Evolutionary conservation across 1,140 invertebrate species (phyloP).

Genomic region (Batillaria attramentaria): DNA sequence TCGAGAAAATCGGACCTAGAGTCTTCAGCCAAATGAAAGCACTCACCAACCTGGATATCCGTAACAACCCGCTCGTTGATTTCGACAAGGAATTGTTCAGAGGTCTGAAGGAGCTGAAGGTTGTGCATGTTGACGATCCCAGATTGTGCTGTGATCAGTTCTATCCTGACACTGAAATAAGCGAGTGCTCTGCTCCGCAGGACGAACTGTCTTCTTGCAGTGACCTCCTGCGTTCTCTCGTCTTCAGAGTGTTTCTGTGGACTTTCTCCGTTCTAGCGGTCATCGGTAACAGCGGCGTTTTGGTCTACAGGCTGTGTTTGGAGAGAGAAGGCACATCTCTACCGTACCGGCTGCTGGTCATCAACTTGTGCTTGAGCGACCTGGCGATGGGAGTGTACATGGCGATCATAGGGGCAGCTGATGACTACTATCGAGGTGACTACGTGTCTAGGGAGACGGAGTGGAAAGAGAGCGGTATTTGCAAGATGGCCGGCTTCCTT

Average conservation of each 20-base stretch:
- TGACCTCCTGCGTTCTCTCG: background rate
- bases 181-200: constrained; percentile 40
- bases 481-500: constrained; percentile 55
- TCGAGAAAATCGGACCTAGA: constrained; percentile 16
- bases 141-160: constrained; percentile 45
- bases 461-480: constrained; percentile 53
- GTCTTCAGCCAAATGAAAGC: constrained; percentile 14
- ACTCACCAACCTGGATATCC: constrained; percentile 30
- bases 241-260: constrained; percentile 46
- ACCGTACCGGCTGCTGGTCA: constrained; percentile 43
- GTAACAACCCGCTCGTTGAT: constrained; percentile 28
- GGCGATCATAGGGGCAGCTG: constrained; percentile 57
- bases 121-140: constrained; percentile 35
- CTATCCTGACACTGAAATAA: background rate
- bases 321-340: constrained; percentile 19
- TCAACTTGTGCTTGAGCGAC: constrained; percentile 56
- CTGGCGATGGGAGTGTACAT: constrained; percentile 63
- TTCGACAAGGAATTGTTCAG: constrained; percentile 35
- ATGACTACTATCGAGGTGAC: constrained; percentile 50
- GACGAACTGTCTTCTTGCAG: constrained; percentile 50
- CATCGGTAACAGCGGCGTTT: constrained; percentile 45
- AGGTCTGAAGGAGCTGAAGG: constrained; percentile 29
- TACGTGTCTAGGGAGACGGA: constrained; percentile 49
- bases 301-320: constrained; percentile 32
- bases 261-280: constrained; percentile 39